Evolutionary conservation across 2,797 vertebrate species (phyloP).

Genomic region (Passerculus sandwichensis): DNA sequence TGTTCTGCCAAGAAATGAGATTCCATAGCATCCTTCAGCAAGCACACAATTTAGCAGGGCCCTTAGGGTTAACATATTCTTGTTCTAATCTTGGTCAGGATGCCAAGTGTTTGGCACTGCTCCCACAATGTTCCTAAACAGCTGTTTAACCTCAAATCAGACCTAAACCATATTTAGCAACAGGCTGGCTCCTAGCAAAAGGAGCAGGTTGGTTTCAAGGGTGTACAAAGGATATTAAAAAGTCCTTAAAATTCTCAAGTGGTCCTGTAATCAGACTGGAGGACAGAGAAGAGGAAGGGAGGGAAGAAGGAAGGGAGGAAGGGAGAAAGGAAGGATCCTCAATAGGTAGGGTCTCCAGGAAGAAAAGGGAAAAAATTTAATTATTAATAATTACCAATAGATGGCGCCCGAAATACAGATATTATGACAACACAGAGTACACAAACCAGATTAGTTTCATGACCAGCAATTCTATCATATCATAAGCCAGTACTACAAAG

Average conservation of each 20-base stretch:
- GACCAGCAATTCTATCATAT: neutral
- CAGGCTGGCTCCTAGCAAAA: too few species aligned
- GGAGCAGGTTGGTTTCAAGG: too few species aligned
- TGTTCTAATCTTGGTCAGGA: neutral
- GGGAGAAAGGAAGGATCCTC: too few species aligned
- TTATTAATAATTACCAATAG: neutral
- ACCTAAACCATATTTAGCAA: too few species aligned
- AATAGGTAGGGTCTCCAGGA: neutral
- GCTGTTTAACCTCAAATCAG: too few species aligned
- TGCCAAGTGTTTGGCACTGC: neutral
- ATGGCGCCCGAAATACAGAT: neutral
- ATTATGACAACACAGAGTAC: neutral
- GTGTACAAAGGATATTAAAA: too few species aligned
- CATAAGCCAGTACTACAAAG: neutral
- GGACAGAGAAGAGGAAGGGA: too few species aligned
- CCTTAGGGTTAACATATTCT: neutral
- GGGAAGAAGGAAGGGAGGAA: too few species aligned
- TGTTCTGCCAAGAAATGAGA: neutral
- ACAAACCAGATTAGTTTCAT: neutral
- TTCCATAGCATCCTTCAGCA: neutral
- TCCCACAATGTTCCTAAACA: neutral
- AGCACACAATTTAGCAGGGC: neutral
- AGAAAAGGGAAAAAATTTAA: neutral
- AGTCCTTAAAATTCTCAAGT: too few species aligned
- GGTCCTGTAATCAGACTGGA: too few species aligned